Evolutionary conservation across 2,113 vertebrate genomes (phyloP), one percentile per base, ranked within the genome.

Genomic region (Oreochromis aureus): DNA sequence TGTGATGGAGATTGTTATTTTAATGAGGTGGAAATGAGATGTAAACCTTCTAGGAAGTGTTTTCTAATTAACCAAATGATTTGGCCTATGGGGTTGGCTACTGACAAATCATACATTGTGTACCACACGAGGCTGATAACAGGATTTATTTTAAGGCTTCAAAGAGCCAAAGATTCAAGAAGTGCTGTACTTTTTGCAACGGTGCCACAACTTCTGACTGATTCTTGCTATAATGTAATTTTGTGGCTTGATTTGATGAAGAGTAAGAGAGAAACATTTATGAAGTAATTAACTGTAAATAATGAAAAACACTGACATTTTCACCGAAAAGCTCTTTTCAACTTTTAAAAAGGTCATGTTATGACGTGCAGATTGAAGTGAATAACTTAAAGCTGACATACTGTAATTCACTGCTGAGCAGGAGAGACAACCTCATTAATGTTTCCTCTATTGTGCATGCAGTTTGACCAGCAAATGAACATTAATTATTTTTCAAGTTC

Each of bases 11-110:
- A 82, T 71, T 91, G 87, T 94, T 87, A 85, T 94, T 94, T 91
- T 91, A 96, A 95, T 92, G 92, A 94, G 92, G 81, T 91, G 84
- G 89, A 92, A 94, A 92, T 91, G 90, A 94, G 89, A 94, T 91
- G 91, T 94, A 93, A 93, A 92, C 87, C 92, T 93, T 93, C 89
- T 24, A 83, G 87, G 87, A 92, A 90, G 85, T 91, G 84, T 90
- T 93, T 87, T 83, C 92, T 94, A 94, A 94, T 95, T 94, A 94
- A 89, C 82, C 93, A 94, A 94, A 92, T 93, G 90, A 90, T 92
- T 91, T 82, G 86, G 91, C 89, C 89, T 86, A 80, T 56, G 69
- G 87, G 83, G 89, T 55, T 91, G 84, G 59, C 85, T 36, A 51
- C 90, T 90, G 90, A 93, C 81, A 91, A 92, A 89, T 91, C 89